Evolutionary conservation across 2,888 invertebrate species (phyloP).

Genomic region (Cheilosia scutellata): DNA sequence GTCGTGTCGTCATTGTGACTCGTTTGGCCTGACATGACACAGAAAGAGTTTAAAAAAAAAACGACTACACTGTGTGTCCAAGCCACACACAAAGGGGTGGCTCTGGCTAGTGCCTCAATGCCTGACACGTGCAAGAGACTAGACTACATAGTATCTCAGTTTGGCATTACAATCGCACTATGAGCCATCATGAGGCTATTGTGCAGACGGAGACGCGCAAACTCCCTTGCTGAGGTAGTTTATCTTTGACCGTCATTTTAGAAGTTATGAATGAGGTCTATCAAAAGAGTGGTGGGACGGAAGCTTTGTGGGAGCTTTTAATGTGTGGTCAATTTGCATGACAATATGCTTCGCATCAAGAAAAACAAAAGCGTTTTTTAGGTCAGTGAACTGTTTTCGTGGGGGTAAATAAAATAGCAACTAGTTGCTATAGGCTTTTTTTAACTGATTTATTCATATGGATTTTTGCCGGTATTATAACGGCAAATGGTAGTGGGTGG

Average conservation of each 20-base stretch:
- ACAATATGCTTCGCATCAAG: slow-evolving; percentile 57
- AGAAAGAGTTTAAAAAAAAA: slow-evolving; percentile 37
- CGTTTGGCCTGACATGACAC: slow-evolving; percentile 67
- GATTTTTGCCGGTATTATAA: slow-evolving; percentile 48
- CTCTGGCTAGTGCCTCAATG: not conserved
- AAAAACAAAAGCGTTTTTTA: slow-evolving; percentile 38
- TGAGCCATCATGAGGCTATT: not conserved
- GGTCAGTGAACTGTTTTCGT: slow-evolving; percentile 71
- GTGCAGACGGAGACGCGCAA: slow-evolving; percentile 16
- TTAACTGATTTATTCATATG: slow-evolving; percentile 60
- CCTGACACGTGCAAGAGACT: slow-evolving; percentile 60
- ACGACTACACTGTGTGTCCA: not conserved
- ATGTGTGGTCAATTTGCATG: slow-evolving; percentile 69
- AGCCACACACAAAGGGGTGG: slow-evolving; percentile 57
- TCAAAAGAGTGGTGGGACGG: slow-evolving; percentile 22
- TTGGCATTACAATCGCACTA: slow-evolving; percentile 1
- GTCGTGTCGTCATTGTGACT: slow-evolving; percentile 66
- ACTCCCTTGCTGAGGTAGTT: slow-evolving; percentile 60
- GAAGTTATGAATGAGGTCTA: slow-evolving; percentile 69
- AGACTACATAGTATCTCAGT: slow-evolving; percentile 1
- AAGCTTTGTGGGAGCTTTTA: slow-evolving; percentile 51
- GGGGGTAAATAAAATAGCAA: slow-evolving; percentile 61
- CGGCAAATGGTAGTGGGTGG: slow-evolving; percentile 40
- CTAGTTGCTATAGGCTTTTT: slow-evolving; percentile 52
- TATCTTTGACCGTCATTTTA: slow-evolving; percentile 72